A percentile compares a stretch with the other conserved stretches of the same genome.
phyloP scores from a whole-genome alignment of 2,888 invertebrate genomes.

The Archaeoteleia sp. region DNA sequence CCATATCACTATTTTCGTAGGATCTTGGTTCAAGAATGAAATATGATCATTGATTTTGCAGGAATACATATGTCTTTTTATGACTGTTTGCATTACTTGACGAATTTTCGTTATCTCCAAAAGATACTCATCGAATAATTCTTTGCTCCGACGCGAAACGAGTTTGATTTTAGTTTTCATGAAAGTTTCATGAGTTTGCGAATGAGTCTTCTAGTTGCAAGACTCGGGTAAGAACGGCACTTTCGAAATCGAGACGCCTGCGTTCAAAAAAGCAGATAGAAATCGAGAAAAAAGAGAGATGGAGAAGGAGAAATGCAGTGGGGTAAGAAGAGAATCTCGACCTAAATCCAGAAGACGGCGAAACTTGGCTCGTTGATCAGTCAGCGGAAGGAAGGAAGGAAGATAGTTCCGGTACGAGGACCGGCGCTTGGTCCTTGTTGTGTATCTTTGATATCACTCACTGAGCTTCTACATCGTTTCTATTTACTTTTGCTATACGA shows the following conservation, averaged over 20 bases:
- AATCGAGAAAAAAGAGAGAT: constrained; percentile 47
- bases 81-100: constrained; percentile 43
- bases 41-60: too few relatives aligned
- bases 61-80: too few relatives aligned
- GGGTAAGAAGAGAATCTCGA: constrained; percentile 62
- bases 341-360: constrained; percentile 71
- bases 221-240: constrained; percentile 50
- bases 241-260: constrained; percentile 46
- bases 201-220: constrained; percentile 56
- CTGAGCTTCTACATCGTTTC: constrained; percentile 54
- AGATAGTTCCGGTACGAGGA: constrained; percentile 70
- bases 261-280: constrained; percentile 44
- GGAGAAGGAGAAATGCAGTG: constrained; percentile 35
- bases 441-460: constrained; percentile 65
- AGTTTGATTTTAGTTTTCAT: constrained; percentile 59
- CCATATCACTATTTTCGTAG: too few relatives aligned
- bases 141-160: constrained; percentile 48
- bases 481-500: constrained; percentile 54
- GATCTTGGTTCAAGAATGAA: too few relatives aligned
- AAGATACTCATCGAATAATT: constrained; percentile 49
- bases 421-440: constrained; percentile 63
- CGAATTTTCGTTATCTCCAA: constrained; percentile 42
- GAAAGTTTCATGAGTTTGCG: constrained; percentile 69
- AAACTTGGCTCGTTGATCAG: constrained; percentile 74
- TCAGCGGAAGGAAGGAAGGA: constrained; percentile 71